These are phyloP conservation scores for Volucella inflata DNA, from an alignment of 2,888 invertebrate species.

Conservation along the genomic window DNA sequence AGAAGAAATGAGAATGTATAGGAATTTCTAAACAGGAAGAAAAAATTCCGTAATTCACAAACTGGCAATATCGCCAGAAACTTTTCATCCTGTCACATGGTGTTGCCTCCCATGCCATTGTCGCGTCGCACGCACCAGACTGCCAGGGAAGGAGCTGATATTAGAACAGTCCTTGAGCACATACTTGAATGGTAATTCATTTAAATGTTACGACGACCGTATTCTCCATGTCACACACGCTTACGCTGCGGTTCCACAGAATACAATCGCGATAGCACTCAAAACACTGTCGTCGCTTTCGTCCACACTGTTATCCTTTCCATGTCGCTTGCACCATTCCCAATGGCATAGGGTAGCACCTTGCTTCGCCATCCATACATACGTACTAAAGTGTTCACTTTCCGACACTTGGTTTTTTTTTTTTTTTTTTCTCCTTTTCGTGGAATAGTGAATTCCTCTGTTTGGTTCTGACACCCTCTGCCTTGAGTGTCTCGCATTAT, in stretches of 20 bases:
- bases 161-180: slow-evolving; percentile 51
- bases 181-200: slow-evolving; percentile 71
- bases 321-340: slow-evolving; percentile 22
- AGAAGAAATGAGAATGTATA: background rate
- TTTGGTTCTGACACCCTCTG: no score
- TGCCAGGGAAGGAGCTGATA: slow-evolving; percentile 13
- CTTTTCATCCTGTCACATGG: slow-evolving; percentile 60
- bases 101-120: background rate
- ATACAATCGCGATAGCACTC: slow-evolving; percentile 58
- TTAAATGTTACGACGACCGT: slow-evolving; percentile 74
- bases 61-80: slow-evolving; percentile 67
- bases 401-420: no score
- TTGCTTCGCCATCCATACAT: no score
- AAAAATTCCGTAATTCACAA: slow-evolving; percentile 59
- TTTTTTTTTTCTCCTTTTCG: background rate
- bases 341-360: no score
- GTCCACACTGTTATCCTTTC: slow-evolving; percentile 44
- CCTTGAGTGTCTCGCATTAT: slow-evolving; percentile 47
- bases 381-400: no score
- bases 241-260: slow-evolving; percentile 56
- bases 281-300: slow-evolving; percentile 48
- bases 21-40: slow-evolving; percentile 9
- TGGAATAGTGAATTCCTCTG: background rate
- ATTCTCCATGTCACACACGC: slow-evolving; percentile 54
- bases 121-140: slow-evolving; percentile 9